Evolutionary conservation across 2,113 vertebrate species (phyloP).

Genomic region (Psittacula cyanocephala): DNA sequence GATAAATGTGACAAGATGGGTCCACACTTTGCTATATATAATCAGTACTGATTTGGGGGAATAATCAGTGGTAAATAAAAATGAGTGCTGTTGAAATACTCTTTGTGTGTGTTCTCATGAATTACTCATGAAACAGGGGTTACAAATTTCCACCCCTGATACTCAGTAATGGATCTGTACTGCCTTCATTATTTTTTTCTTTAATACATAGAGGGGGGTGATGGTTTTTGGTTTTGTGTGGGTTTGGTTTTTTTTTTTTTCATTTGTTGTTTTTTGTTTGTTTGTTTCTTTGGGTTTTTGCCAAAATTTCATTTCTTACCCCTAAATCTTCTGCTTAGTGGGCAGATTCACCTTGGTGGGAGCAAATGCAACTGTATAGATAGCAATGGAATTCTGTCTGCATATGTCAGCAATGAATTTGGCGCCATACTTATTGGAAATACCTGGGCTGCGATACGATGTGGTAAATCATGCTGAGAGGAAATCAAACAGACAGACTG

Average conservation of each 20-base stretch:
- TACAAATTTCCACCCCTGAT: slow-evolving; percentile 13
- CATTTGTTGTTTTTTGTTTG: not conserved
- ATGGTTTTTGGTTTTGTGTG: not conserved
- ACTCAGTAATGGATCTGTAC: not conserved
- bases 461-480: slow-evolving; percentile 54
- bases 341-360: slow-evolving; percentile 23
- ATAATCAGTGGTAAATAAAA: slow-evolving; percentile 61
- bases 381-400: slow-evolving; percentile 37
- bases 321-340: slow-evolving; percentile 31
- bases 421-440: slow-evolving; percentile 56
- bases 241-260: too few relatives aligned
- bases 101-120: slow-evolving; percentile 54
- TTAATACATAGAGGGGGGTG: not conserved
- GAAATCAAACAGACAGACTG: slow-evolving; percentile 57
- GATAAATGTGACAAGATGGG: not conserved
- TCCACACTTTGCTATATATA: slow-evolving; percentile 20
- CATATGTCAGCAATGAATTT: slow-evolving; percentile 51
- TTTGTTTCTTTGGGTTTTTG: not conserved
- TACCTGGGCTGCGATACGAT: slow-evolving; percentile 44
- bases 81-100: slow-evolving; percentile 37
- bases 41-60: slow-evolving; percentile 39
- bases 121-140: slow-evolving; percentile 43
- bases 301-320: not conserved
- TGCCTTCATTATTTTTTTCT: not conserved
- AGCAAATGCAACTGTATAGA: slow-evolving; percentile 13